Percentiles rank a stretch among this genome's conserved stretches.
Evolutionary conservation across 2,888 invertebrate species (phyloP).

Genomic region (Anthophora plumipes): DNA sequence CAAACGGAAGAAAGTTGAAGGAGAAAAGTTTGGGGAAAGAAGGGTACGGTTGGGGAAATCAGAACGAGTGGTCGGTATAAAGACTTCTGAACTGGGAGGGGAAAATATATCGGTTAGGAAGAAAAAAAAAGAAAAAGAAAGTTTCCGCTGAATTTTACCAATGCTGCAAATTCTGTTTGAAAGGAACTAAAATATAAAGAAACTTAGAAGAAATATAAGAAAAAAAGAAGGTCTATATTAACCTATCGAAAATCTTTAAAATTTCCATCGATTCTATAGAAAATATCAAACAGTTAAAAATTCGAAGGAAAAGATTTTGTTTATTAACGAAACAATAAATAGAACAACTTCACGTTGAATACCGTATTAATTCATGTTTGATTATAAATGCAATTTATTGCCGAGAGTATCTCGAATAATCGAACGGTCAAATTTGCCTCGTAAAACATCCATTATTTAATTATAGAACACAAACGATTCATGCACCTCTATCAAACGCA

Average conservation of each 20-base stretch:
- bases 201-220: not conserved
- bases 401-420: no score
- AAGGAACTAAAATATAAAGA: not conserved
- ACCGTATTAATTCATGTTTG: not conserved
- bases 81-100: not conserved
- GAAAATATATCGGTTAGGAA: not conserved
- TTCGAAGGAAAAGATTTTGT: no score
- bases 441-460: not conserved
- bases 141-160: not conserved
- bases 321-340: no score
- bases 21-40: not conserved
- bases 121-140: no score
- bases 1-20: constrained; percentile 3
- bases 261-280: no score
- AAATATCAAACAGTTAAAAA: no score
- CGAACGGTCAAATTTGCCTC: not conserved
- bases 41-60: constrained; percentile 5
- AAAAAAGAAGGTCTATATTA: not conserved
- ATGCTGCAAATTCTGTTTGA: not conserved
- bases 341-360: not conserved
- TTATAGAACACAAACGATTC: not conserved
- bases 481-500: no score
- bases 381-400: not conserved
- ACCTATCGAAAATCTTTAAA: no score
- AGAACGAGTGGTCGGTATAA: constrained; percentile 6